Evolutionary conservation across 64 coral and sea anemone genomes (phyloP), one percentile per base, ranked within the genome.

Genomic region (Stylophora pistillata): DNA sequence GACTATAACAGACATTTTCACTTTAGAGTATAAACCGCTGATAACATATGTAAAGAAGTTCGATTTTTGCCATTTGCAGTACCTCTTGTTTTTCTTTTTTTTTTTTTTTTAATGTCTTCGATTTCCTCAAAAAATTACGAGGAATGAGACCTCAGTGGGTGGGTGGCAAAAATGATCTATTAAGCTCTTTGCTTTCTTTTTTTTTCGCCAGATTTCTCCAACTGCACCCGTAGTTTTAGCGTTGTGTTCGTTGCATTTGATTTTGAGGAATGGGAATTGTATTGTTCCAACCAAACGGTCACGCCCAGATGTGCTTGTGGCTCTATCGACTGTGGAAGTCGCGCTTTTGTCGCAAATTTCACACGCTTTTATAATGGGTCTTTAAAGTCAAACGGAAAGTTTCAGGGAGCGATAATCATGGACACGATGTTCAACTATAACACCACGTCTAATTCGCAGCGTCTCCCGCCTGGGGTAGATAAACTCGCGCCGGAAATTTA

Each of bases 371-470:
- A 82, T 47, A 93, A 82, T 10, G 66, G 74, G 27, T 75, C 73
- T 1, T 41, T 85, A 23, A 41, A n/a, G 28, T 89, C 78, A 21
- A 60, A 85, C 59, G 92, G 92, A 15, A 53, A 74, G 30, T 31
- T 94, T 58, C 92, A 94, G 25, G 92, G 92, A 26, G 92, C 92
- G 54, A 85, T 94, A 18, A 94, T 94, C 28, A 94, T 94, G 92
- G 92, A 94, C 23, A 94, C 92, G 10, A 74, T 94, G 23, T 73
- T 94, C 87, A 89, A 94, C 61, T 94, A 89, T 74, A 86, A 94
- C 55, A 55, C 21, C 41, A 94, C 92, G 58, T 80, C 92, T 13
- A 12, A 86, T 32, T 86, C 92, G 10, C 92, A 94, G 73, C 0
- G 25, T 16, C 34, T 94, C 14, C 87, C 87, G 29, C 0, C 1